Evolutionary conservation across 2,888 invertebrate species (phyloP).

Genomic region (Thymelicus sylvestris): DNA sequence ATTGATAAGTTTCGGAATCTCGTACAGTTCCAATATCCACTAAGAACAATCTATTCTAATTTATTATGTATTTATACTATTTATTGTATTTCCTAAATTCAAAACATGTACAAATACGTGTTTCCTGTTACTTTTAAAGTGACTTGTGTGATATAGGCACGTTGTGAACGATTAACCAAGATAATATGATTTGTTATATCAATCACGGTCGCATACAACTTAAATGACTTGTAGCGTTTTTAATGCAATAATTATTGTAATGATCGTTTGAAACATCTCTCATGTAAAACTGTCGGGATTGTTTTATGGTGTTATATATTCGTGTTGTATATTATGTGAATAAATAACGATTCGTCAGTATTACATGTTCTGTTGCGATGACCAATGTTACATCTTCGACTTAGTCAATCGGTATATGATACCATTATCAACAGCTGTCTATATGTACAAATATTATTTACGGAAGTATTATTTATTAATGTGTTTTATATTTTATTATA

Average conservation of each 20-base stretch:
- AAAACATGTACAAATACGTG: slow-evolving; percentile 2
- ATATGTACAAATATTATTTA: slow-evolving; percentile 67
- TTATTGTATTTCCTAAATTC: slow-evolving; percentile 5
- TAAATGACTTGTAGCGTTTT: not conserved
- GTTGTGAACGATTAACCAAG: not conserved
- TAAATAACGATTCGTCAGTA: slow-evolving; percentile 45
- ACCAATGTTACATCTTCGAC: slow-evolving; percentile 36
- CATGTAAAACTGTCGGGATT: slow-evolving; percentile 7
- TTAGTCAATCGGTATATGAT: slow-evolving; percentile 47
- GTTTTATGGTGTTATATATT: slow-evolving; percentile 15
- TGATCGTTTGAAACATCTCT: not conserved
- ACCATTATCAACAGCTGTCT: slow-evolving; percentile 57
- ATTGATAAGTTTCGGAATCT: slow-evolving; percentile 31
- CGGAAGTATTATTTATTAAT: slow-evolving; percentile 72
- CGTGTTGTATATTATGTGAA: slow-evolving; percentile 30
- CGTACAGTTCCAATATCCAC: slow-evolving; percentile 34
- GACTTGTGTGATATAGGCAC: slow-evolving; percentile 14
- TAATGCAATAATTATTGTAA: too few relatives aligned
- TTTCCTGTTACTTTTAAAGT: slow-evolving; percentile 3
- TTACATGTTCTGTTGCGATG: slow-evolving; percentile 41
- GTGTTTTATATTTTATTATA: slow-evolving; percentile 57
- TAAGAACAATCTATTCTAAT: slow-evolving; percentile 27
- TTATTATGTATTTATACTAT: slow-evolving; percentile 24
- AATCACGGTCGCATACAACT: not conserved
- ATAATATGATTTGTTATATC: not conserved